Conservation (phyloP, 2,888 invertebrate species). For the Phalera bucephala region DNA sequence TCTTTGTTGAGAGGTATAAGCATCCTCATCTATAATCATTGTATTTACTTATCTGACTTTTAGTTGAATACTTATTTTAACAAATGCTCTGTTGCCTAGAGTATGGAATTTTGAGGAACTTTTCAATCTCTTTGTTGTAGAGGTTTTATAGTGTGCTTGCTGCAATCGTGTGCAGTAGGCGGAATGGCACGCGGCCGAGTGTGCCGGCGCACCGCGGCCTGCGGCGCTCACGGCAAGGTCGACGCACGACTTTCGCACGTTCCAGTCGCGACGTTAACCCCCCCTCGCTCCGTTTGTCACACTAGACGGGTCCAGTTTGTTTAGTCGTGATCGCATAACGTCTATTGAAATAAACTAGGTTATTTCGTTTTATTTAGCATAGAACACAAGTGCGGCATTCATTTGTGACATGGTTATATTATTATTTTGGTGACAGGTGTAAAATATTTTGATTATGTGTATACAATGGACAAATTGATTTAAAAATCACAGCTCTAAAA, state of each 20-base stretch:
- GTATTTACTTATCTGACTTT: too few relatives aligned
- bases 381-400: not conserved
- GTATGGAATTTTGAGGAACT: too few relatives aligned
- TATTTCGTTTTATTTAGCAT: slow-evolving; percentile 7
- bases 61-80: too few relatives aligned
- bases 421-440: too few relatives aligned
- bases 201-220: slow-evolving; percentile 45
- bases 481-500: too few relatives aligned
- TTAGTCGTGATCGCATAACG: slow-evolving; percentile 25
- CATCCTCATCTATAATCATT: too few relatives aligned
- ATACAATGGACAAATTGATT: too few relatives aligned
- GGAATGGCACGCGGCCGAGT: slow-evolving; percentile 68
- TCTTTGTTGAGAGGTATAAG: too few relatives aligned
- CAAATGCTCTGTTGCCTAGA: too few relatives aligned
- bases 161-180: slow-evolving; percentile 61
- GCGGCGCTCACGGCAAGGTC: slow-evolving; percentile 70
- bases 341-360: slow-evolving; percentile 7
- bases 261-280: slow-evolving; percentile 44
- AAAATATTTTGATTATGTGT: too few relatives aligned
- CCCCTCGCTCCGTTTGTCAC: slow-evolving; percentile 44
- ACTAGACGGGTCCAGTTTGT: slow-evolving; percentile 34
- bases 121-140: too few relatives aligned
- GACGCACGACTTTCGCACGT: slow-evolving; percentile 81
- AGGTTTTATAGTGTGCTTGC: slow-evolving; percentile 25
- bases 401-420: not conserved